Conservation (phyloP, 2,797 vertebrate genomes). For the Rhynchotus rufescens region DNA sequence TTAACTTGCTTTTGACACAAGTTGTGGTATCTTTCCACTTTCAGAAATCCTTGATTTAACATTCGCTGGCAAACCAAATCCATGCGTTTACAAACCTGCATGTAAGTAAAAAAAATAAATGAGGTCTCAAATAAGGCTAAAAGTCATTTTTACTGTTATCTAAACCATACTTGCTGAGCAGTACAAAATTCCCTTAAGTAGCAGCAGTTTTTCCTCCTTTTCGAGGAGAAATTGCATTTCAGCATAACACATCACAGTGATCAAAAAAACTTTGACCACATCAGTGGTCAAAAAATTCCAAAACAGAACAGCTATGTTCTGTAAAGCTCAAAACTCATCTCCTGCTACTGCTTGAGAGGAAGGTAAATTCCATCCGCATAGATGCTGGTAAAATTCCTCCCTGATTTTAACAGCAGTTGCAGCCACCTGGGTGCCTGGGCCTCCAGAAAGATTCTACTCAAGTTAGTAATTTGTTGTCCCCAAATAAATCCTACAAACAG, state of each 20-base stretch:
- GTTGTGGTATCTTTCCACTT: constrained; percentile 96
- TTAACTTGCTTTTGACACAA: constrained; percentile 98
- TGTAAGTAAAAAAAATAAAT: constrained; percentile 51
- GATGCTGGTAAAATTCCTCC: neutral
- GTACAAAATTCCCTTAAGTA: neutral
- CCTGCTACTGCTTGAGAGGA: neutral
- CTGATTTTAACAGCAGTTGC: neutral
- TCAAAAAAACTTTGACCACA: neutral
- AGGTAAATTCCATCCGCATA: neutral
- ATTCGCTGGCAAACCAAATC: constrained; percentile 96
- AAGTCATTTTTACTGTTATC: neutral
- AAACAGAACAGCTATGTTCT: neutral
- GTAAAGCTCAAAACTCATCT: neutral
- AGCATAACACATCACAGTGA: neutral
- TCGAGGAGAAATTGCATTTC: neutral
- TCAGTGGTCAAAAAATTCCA: neutral
- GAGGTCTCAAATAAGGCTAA: neutral
- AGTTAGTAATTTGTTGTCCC: neutral
- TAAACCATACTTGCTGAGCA: neutral
- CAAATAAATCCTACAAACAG: neutral
- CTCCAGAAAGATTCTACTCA: neutral
- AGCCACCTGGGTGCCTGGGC: neutral
- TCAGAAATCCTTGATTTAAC: constrained; percentile 97
- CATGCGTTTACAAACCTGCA: constrained; percentile 97
- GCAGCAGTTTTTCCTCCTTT: neutral